Conservation (phyloP, 2,113 vertebrate genomes). For the Notothenia rossii region DNA sequence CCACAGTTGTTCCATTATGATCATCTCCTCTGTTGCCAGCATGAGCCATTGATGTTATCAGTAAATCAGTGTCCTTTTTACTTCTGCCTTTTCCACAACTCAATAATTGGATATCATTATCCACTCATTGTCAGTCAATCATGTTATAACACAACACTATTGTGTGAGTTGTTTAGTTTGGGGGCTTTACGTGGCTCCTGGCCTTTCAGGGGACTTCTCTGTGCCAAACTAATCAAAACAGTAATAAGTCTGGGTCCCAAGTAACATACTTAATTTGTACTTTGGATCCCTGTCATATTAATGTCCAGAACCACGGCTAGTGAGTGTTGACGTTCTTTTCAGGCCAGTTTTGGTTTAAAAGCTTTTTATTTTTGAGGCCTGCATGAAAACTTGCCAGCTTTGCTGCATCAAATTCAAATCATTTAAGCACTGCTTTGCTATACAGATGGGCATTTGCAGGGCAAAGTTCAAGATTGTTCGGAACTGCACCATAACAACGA, state of each 20-base stretch:
- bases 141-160: neutral
- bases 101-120: neutral
- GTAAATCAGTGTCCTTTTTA: neutral
- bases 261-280: slow-evolving; percentile 1
- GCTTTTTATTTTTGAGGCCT: slow-evolving; percentile 12
- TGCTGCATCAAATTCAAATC: neutral
- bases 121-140: neutral
- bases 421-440: neutral
- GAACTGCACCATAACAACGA: slow-evolving; percentile 14
- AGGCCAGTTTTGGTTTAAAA: slow-evolving; percentile 12
- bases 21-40: neutral
- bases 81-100: neutral
- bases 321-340: neutral
- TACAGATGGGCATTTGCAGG: neutral
- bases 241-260: neutral
- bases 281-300: slow-evolving; percentile 2
- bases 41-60: slow-evolving; percentile 10
- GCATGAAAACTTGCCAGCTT: slow-evolving; percentile 9
- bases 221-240: neutral
- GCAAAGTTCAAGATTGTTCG: slow-evolving; percentile 28
- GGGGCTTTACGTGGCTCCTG: neutral
- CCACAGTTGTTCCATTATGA: slow-evolving; percentile 21
- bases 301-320: neutral
- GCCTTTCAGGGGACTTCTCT: neutral
- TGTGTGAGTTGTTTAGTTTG: neutral